Evolutionary conservation across 2,113 vertebrate genomes (phyloP).

Genomic region (Nannospalax galili): DNA sequence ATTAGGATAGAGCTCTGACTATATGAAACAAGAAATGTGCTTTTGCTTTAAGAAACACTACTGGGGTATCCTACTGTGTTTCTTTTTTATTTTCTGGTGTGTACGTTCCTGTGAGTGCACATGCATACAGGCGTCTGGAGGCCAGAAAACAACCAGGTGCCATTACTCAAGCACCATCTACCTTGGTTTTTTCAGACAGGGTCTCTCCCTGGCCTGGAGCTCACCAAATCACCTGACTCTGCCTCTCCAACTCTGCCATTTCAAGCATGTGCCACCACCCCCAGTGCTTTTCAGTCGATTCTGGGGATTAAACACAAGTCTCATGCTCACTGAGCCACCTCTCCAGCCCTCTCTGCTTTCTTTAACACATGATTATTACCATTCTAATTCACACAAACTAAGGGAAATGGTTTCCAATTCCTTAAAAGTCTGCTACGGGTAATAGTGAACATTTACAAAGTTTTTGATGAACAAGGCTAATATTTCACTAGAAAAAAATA

Average conservation of each 20-base stretch:
- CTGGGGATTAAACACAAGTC: not conserved
- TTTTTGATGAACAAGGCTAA: not conserved
- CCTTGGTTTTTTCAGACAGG: not conserved
- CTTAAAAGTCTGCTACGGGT: not conserved
- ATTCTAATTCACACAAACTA: conserved; percentile 17
- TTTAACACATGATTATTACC: not conserved
- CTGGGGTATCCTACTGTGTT: not conserved
- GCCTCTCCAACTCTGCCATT: not conserved
- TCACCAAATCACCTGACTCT: not conserved
- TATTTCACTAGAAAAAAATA: conserved; percentile 27
- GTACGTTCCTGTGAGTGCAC: not conserved
- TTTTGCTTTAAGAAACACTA: not conserved
- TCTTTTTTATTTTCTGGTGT: not conserved
- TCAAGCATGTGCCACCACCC: not conserved
- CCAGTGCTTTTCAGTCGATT: not conserved
- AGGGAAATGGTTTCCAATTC: not conserved
- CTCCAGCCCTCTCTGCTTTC: not conserved
- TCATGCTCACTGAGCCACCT: no score
- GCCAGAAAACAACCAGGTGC: not conserved
- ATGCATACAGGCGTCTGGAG: not conserved
- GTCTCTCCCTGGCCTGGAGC: not conserved
- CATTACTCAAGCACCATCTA: not conserved
- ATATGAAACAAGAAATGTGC: not conserved
- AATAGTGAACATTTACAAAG: not conserved
- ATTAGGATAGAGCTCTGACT: not conserved